Evolutionary conservation across 2,797 vertebrate genomes (phyloP), one percentile per base, ranked within the genome.

Genomic region (Acanthopagrus latus): DNA sequence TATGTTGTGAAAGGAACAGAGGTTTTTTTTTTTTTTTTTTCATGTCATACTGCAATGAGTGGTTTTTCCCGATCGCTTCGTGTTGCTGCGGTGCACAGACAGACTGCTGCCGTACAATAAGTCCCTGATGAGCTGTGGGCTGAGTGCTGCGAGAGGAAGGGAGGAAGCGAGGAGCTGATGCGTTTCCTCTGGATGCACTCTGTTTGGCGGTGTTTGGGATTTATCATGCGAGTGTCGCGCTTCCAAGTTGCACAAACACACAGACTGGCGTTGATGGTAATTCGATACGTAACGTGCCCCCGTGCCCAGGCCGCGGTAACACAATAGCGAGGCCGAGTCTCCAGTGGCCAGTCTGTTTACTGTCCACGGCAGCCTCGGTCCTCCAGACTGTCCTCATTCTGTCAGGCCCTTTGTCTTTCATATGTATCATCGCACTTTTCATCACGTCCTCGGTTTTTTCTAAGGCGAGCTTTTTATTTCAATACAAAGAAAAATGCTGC

Each of bases 361-460:
- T 87, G 87, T 90, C 86, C 76, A 72, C 88, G 71, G 52, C 70
- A 74, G 78, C 73, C 29, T 81, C 64, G 0, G 52, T 86, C 58
- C 68, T 67, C 57, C 76, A 64, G 41, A 65, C 70, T 88, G 91
- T 78, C 89, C 91, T 88, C 86, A 89, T 93, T 94, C 93, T 93
- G 90, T 93, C 92, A 23, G 60, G 50, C 59, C 64, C 60, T 84
- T 74, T 84, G 56, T 78, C 81, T 80, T 83, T 84, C 59, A 55
- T 64, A 83, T 58, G 33, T 60, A 71, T 76, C 69, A 81, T 82
- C 69, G 68, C 74, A 77, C 25, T 71, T 72, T 74, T 52, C 46
- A 69, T 59, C 23, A 33, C 50, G 43, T 62, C 55, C 70, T 29
- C 33, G 64, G 20, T 85, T 81, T 33, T 29, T 67, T 80, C 65